Percentiles rank a stretch among this genome's conserved stretches.
phyloP scores from a whole-genome alignment of 2,113 vertebrate genomes.

The Elanus axillaris region DNA sequence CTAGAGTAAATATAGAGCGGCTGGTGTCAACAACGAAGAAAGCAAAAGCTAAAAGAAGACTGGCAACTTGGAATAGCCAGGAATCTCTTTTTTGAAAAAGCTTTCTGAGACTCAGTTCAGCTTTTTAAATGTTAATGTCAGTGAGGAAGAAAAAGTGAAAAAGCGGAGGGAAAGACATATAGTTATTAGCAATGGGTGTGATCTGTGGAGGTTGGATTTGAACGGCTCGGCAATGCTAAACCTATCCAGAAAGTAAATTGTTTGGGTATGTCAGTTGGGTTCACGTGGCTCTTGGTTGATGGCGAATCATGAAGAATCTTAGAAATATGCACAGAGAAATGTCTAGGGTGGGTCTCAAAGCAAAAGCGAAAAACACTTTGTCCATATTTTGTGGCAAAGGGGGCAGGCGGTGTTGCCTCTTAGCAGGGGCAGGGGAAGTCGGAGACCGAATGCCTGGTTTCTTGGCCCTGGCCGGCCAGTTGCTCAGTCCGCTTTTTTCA shows the following conservation, averaged over 20 bases:
- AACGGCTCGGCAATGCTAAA: not conserved
- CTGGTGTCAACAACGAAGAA: not conserved
- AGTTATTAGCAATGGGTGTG: not conserved
- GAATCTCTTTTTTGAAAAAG: not conserved
- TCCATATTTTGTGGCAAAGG: not conserved
- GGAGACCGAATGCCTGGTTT: not conserved
- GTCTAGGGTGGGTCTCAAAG: conserved; percentile 26
- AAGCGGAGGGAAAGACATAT: rapidly evolving
- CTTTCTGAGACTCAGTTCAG: not conserved
- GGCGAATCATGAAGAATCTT: conserved; percentile 28
- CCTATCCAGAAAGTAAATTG: not conserved
- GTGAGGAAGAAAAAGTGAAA: not conserved
- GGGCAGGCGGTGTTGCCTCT: not conserved
- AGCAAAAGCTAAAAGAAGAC: not conserved
- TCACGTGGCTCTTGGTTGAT: not conserved
- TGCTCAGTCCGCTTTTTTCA: not conserved
- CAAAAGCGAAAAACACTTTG: not conserved
- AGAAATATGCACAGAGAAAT: conserved; percentile 17
- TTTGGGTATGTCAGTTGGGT: not conserved
- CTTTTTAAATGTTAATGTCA: not conserved
- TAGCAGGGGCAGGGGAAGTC: not conserved
- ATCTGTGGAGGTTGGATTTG: not conserved
- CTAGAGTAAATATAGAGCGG: conserved; percentile 16
- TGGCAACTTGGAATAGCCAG: not conserved
- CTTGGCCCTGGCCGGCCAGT: not conserved